Evolutionary conservation across 2,888 invertebrate species (phyloP).

Genomic region (Watsonalla cultraria): DNA sequence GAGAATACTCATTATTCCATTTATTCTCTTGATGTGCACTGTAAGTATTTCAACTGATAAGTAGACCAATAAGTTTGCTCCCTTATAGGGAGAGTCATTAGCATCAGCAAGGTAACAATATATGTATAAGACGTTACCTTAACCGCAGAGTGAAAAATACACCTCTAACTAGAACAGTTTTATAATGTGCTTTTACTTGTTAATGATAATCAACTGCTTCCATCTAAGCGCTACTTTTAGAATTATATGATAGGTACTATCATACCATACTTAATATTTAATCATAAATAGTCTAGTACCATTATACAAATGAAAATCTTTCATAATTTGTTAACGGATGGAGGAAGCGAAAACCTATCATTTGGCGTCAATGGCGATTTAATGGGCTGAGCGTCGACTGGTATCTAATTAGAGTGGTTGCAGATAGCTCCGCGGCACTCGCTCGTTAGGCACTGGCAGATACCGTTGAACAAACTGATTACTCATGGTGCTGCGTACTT

Average conservation of each 20-base stretch:
- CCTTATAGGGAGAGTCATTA: background rate
- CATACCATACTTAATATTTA: too few relatives aligned
- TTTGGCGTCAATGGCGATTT: background rate
- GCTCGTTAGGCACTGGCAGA: slow-evolving; percentile 73
- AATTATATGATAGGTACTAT: too few relatives aligned
- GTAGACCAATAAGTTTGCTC: background rate
- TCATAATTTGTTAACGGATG: background rate
- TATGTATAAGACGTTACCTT: background rate
- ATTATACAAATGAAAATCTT: background rate
- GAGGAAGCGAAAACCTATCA: background rate
- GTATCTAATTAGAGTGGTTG: slow-evolving; percentile 28
- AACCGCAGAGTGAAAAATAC: background rate
- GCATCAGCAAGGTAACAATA: background rate
- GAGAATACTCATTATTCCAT: slow-evolving; percentile 45
- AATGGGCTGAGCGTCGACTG: background rate
- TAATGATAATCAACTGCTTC: too few relatives aligned
- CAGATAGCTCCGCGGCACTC: slow-evolving; percentile 55
- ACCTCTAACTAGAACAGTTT: background rate
- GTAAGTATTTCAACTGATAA: slow-evolving; percentile 24
- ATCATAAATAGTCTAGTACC: too few relatives aligned
- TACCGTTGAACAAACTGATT: slow-evolving; percentile 85
- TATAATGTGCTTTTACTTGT: too few relatives aligned
- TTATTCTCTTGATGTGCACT: slow-evolving; percentile 50
- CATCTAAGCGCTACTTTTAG: too few relatives aligned
- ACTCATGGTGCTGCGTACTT: slow-evolving; percentile 82